Evolutionary conservation across 2,113 vertebrate genomes (phyloP), one percentile per base, ranked within the genome.

Genomic region (Rostratula benghalensis): DNA sequence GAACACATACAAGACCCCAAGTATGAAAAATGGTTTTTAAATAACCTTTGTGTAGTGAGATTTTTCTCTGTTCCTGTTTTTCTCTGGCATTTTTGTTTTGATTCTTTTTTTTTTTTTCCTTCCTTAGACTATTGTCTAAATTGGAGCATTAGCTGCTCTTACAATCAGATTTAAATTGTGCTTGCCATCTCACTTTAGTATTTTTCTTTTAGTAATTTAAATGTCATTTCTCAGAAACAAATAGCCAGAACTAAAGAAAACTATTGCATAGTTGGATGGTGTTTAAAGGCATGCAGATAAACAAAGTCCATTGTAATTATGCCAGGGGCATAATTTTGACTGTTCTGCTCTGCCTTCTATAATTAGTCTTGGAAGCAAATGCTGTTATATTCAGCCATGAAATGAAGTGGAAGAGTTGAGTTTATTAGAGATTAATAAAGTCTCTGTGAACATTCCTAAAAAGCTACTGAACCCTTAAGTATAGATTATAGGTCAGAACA

Each of bases 381-480:
- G 60, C n/a, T 94, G 27, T 92, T 97, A 95, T 69, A 90, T 63
- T 92, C 56, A 94, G 30, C 41, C 27, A 86, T 19, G 18, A 94
- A 96, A 97, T 95, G 70, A 96, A 97, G 75, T 91, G 76, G 37
- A 95, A 91, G 31, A 96, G 13, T 57, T 81, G 61, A 96, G 82
- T 93, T 96, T 96, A 91, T 71, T 94, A 60, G 59, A 87, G 65
- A 95, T 93, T 96, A 97, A 96, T 96, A 94, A 92, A 94, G 57
- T 94, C 48, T 89, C 60, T 25, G 17, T 48, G 74, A 89, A 85
- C 56, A 82, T 80, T 95, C 76, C 53, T 96, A 89, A 95, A 91
- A 95, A 80, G 45, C 75, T 92, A 71, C 76, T 90, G 85, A 95
- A 86, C 25, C 64, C 43, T 96, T 92, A 93, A 97, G 71, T 92